Evolutionary conservation across 2,888 invertebrate genomes (phyloP), one percentile per base, ranked within the genome.

Genomic region (Dioctria rufipes): DNA sequence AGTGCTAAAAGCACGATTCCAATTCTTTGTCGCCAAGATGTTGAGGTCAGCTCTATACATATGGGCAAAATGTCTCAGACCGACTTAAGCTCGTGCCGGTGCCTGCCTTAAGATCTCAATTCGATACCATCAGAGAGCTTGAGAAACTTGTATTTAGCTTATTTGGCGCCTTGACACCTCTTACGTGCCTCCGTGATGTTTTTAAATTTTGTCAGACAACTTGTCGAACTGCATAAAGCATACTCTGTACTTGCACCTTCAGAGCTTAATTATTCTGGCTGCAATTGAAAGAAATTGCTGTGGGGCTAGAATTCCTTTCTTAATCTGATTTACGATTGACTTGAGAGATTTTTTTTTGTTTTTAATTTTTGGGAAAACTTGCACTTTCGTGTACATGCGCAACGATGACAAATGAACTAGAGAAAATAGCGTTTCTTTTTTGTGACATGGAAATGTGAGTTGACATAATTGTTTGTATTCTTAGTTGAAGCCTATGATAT

Each of bases 131-230:
- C 46, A 6, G 13, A 6, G 39, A 39, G 40, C 71, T 71, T 4
- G 49, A 37, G 71, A 54, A 54, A 54, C 54, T 42, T 54, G 54
- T 42, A 71, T 54, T 71, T 40, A 39, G 54, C 71, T 54, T 71
- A 71, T 71, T 71, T 71, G 71, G 71, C 51, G 71, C 54, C 71
- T 58, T 71, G 71, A 51, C 71, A 51, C 71, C 51, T 54, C 71
- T 51, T 71, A 71, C 71, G 71, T 71, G 71, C 71, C 71, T 71
- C 54, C 71, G 71, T 71, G 71, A 71, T 71, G 54, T 71, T 71
- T 71, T 71, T 71, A 5, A 51, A 71, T 71, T 71, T 11, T 71
- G 25, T 71, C 42, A 39, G 39, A 54, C 37, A 67, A 67, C 67
- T n/a, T 6, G 43, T 67, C 49, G 46, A 43, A 46, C 67, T 67